Base-by-base conservation (phyloP, 2,797 vertebrate species). In the Nannoperca obscura region DNA sequence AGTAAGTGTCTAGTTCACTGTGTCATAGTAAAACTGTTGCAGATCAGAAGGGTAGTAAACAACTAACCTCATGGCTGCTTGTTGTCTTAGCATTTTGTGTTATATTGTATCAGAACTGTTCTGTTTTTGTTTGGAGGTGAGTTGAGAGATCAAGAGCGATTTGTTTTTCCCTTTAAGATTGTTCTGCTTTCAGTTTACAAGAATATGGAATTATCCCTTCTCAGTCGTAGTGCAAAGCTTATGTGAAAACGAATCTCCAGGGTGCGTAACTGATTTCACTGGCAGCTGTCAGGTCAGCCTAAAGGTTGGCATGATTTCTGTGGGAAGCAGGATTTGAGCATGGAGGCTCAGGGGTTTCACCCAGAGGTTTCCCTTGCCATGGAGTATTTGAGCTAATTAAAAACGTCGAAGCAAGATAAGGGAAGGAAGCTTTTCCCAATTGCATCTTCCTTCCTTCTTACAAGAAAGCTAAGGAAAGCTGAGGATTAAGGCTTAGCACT, bases 361-460 rank as follows among this genome's bases (percentile, higher is more conserved):
- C 42, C 47, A 24, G 32, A 78, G 75, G 58, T 82, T 80, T 78
- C 53, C 17, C 57, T 87, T 74, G 54, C 42, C 0, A 13, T 34
- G 19, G 47, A 68, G 61, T 76, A 58, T 85, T 74, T 83, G 0
- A 55, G 79, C 81, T 90, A 84, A 91, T 89, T 85, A 86, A 84
- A 87, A 87, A 78, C 50, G 69, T 1, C 0, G 30, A 79, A 22
- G 78, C 61, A 44, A 57, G 59, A 83, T 71, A n/a, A 84, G 40
- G 62, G 32, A 62, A 57, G 22, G 17, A 24, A 59, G 69, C 38
- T 81, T 86, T 71, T 88, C 68, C 63, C 52, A 19, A 2, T 36
- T 63, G 60, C 61, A 34, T 81, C 75, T 49, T 52, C 42, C 46
- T 44, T 36, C 61, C 67, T 81, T 58, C 64, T 71, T 11, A 53